Base-by-base conservation (phyloP, 2,888 invertebrate species). In the Athalia rosae region DNA sequence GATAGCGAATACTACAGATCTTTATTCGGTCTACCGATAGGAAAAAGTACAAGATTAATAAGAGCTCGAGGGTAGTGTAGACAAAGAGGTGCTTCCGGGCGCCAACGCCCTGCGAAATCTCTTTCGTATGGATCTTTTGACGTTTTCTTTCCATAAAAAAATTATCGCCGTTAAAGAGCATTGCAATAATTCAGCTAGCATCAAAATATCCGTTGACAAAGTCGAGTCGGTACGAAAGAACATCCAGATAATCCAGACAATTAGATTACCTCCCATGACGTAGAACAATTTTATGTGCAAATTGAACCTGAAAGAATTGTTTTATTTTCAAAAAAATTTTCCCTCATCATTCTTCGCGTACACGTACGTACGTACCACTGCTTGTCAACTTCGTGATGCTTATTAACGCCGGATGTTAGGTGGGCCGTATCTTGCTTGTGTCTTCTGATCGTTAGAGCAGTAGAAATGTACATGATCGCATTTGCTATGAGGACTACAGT, bases 71-170 rank as follows among this genome's bases (percentile, higher is more conserved):
- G 28, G 28, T 28, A 28, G 28, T 28, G 28, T 28, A 28, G 28
- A 28, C 28, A 28, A 28, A 2, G 28, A 28, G 28, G 28, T 28
- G 28, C 28, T 28, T 28, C 28, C 28, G 28, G 28, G 28, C 28
- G 28, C 28, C 28, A 28, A 1, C 0, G 1, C 28, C n/a, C n/a
- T 43, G 62, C 4, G 11, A 8, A 63, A 45, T 4, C 8, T 5
- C n/a, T 4, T n/a, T 7, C 50, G 15, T 28, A 67, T 3, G 3
- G 66, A 67, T 15, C 50, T 48, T 67, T 7, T 67, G 2, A 67
- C 50, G 11, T 41, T 67, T 5, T 50, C 66, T n/a, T 53, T 67
- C 66, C 66, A 67, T 5, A 50, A 11, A 28, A 67, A 67, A 28
- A 67, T 28, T 28, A 53, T 50, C 9, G 50, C 13, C 67, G 50